Evolutionary conservation across 2,888 invertebrate species (phyloP), one percentile per base, ranked within the genome.

Genomic region (Uropetala carovei): DNA sequence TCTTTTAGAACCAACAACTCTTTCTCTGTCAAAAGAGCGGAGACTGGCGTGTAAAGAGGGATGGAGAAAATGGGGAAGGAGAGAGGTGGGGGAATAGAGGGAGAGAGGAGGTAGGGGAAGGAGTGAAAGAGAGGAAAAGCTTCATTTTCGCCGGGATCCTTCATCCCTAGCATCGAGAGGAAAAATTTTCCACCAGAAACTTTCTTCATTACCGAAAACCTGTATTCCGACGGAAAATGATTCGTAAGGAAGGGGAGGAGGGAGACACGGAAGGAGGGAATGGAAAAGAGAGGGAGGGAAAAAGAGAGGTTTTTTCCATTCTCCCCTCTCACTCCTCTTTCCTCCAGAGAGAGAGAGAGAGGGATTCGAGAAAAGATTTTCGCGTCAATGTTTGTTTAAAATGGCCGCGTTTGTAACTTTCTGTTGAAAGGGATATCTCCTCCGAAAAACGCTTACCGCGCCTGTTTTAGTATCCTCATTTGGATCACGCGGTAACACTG

Each of bases 131-230:
- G 82, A 14, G 18, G 83, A 5, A 16, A 83, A 43, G 56, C 56
- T 83, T 83, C 83, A 83, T 83, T 75, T 75, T 75, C 27, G 13
- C 75, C 43, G 56, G 83, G 43, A 83, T 85, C 85, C 18, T 85
- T 57, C 22, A 59, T 57, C 85, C 56, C 56, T 11, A n/a, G n/a
- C 14, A 8, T n/a, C 22, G 8, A 56, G 10, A 57, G 22, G 56
- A 16, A 85, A 57, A 85, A n/a, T 85, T 22, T 57, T 85, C 57
- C 57, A 11, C 4, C 75, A n/a, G 18, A 85, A 85, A 85, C 58
- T 58, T 85, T 85, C 58, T 22, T 85, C 85, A 85, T 57, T 85
- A 57, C 58, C 16, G 27, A 58, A n/a, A 85, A 22, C 58, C 58
- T 22, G 83, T 57, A 83, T 83, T 83, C 43, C 16, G 56, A 57